Conservation (phyloP, 2,888 invertebrate species). For the Unio delphinus region DNA sequence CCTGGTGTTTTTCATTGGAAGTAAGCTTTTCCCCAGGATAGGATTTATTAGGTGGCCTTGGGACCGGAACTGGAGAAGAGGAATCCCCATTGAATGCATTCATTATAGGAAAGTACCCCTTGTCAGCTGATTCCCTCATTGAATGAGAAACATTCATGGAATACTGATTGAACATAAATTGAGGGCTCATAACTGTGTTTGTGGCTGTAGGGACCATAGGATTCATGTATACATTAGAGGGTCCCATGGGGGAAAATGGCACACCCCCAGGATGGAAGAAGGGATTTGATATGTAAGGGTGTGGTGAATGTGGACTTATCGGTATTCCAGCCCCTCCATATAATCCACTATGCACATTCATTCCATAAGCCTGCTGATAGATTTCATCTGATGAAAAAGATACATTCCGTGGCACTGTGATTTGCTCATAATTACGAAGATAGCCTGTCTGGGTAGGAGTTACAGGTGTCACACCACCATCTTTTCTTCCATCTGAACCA, state of each 20-base stretch:
- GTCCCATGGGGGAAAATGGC: background rate
- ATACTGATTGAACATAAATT: no score
- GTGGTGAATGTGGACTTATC: background rate
- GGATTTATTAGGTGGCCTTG: no score
- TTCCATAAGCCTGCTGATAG: conserved; percentile 56
- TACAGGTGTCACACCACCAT: background rate
- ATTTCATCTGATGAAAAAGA: conserved; percentile 63
- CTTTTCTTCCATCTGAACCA: conserved; percentile 1
- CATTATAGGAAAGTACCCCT: no score
- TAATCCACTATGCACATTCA: conserved; percentile 1
- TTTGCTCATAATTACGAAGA: conserved; percentile 48
- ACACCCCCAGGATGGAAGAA: conserved; percentile 1
- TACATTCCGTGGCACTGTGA: conserved; percentile 48
- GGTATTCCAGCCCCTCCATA: background rate
- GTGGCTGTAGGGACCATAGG: background rate
- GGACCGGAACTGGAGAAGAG: no score
- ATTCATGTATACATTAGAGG: conserved; percentile 4
- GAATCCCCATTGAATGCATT: no score
- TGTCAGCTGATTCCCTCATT: no score
- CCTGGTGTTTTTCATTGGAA: no score
- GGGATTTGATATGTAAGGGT: background rate
- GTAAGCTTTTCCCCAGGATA: no score
- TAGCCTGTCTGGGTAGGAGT: background rate
- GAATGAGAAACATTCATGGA: no score
- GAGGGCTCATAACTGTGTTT: no score